Evolutionary conservation across 2,888 invertebrate genomes (phyloP), one percentile per base, ranked within the genome.

Genomic region (Elysia crispata): DNA sequence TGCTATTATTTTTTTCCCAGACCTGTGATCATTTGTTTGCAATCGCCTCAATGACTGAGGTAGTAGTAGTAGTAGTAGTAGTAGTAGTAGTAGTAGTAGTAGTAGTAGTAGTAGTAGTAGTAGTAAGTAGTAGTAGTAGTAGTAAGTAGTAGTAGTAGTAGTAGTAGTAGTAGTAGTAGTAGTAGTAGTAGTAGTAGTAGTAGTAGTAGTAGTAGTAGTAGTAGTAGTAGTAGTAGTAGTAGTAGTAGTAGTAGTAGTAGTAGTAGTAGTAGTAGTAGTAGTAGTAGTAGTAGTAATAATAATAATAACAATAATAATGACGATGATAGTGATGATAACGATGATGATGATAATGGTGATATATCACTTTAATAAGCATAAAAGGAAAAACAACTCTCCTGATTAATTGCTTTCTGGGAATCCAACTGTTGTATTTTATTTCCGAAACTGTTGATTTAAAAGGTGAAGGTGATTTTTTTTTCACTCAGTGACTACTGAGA

Each of bases 61-160:
- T 23, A 11, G 23, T 23, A 11, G 23, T 23, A 64, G 23, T 28
- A 69, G 31, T 18, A 69, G 69, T 25, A 30, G 69, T 31, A 69
- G 25, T 69, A 69, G 11, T 25, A 28, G 69, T 25, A 69, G 25
- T 18, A 18, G 69, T 31, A 69, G 8, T 25, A 69, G 25, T 13
- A 69, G 69, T 25, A 69, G 28, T 25, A 69, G 62, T 23, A 76
- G 60, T n/a, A n/a, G n/a, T n/a, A n/a, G n/a, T n/a, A n/a, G n/a
- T n/a, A n/a, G n/a, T n/a, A n/a, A n/a, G n/a, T n/a, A n/a, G n/a
- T n/a, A n/a, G n/a, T n/a, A n/a, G n/a, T n/a, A n/a, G n/a, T n/a
- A n/a, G n/a, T n/a, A 57, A 30, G 31, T 13, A 74, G 25, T 28
- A 30, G 31, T 25, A 74, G 60, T 11, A 30, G n/a, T 69, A n/a